phyloP scores from a whole-genome alignment of 2,888 invertebrate genomes.

The Drosophila fungiperda region DNA sequence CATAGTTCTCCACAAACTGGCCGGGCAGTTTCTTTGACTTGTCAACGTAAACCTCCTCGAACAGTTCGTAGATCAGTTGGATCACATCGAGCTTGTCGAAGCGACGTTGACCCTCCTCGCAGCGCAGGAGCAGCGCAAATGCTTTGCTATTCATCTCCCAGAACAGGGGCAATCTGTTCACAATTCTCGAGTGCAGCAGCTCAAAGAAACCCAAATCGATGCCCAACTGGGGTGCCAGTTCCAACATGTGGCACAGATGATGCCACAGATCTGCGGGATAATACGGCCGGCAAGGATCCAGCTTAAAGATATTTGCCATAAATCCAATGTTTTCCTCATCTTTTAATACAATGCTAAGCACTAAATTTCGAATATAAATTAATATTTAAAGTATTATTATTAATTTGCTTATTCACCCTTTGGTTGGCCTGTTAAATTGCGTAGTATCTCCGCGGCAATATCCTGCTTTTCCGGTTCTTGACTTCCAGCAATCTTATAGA shows the following conservation, averaged over 20 bases:
- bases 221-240: conserved; percentile 71
- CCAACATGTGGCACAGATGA: conserved; percentile 78
- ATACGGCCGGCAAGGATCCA: conserved; percentile 56
- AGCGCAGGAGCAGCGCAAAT: conserved; percentile 81
- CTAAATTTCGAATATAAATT: conserved; percentile 20
- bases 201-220: conserved; percentile 80
- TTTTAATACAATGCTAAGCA: conserved; percentile 45
- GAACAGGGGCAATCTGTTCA: conserved; percentile 48
- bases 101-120: conserved; percentile 72
- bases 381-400: background rate
- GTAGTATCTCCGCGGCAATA: conserved; percentile 66
- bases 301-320: conserved; percentile 56
- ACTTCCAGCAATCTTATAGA: conserved; percentile 68
- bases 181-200: conserved; percentile 70
- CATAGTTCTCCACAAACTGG: conserved; percentile 52
- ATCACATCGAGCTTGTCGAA: conserved; percentile 76
- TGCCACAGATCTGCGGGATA: conserved; percentile 73
- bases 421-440: conserved; percentile 66
- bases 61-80: conserved; percentile 66
- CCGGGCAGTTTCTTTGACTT: background rate
- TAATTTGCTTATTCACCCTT: conserved; percentile 41
- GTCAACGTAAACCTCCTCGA: conserved; percentile 32
- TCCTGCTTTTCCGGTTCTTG: conserved; percentile 44
- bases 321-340: conserved; percentile 52
- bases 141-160: conserved; percentile 80